phyloP scores from a whole-genome alignment of 2,797 vertebrate species.

The Potorous gilbertii region DNA sequence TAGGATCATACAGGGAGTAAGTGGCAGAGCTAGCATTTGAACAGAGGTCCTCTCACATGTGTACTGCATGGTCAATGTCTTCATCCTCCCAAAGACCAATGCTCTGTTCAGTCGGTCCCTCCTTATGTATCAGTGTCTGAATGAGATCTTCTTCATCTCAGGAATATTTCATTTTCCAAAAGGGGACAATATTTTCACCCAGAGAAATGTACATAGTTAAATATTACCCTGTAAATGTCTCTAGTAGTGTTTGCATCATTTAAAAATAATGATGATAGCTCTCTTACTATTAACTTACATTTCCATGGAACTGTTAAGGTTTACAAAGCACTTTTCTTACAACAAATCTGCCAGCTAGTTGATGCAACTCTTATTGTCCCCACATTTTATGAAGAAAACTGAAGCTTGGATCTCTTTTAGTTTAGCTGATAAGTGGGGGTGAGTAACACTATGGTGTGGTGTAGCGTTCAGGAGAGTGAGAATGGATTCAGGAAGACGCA shows the following conservation, averaged over 20 bases:
- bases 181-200: not conserved
- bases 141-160: not conserved
- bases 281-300: not conserved
- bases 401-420: not conserved
- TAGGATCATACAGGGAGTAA: not conserved
- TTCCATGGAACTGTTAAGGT: not conserved
- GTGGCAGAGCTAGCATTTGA: not conserved
- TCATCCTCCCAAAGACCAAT: not conserved
- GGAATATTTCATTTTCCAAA: not conserved
- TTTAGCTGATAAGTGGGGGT: not conserved
- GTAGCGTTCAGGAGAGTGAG: too few species aligned
- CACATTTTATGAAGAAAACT: not conserved
- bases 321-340: not conserved
- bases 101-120: too few species aligned
- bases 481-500: not conserved
- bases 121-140: not conserved
- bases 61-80: not conserved
- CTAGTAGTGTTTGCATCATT: not conserved
- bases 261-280: not conserved
- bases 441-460: not conserved
- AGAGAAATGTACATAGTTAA: not conserved
- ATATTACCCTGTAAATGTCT: not conserved
- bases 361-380: not conserved
- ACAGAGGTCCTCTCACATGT: not conserved
- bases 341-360: not conserved